These are phyloP conservation scores for Sesia apiformis DNA, from an alignment of 2,888 invertebrate genomes.

Conservation along the genomic window DNA sequence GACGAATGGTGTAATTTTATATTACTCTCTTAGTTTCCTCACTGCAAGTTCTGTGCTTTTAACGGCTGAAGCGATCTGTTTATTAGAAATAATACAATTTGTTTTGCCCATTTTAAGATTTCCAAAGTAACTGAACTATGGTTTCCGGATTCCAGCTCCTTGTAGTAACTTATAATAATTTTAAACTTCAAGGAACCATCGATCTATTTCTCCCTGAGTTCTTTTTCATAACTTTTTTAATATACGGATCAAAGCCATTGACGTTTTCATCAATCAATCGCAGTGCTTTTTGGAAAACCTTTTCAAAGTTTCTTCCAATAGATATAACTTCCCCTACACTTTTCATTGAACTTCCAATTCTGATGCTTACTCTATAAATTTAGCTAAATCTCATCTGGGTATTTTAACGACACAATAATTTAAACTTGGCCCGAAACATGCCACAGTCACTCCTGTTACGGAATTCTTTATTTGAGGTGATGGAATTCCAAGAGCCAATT, in stretches of 20 bases:
- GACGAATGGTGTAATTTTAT: constrained; percentile 87
- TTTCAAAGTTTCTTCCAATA: constrained; percentile 97
- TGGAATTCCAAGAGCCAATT: constrained; percentile 90
- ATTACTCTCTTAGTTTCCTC: constrained; percentile 83
- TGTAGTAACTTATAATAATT: constrained; percentile 87
- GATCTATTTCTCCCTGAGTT: constrained; percentile 93
- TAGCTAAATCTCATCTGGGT: constrained; percentile 98
- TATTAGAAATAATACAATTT: constrained; percentile 97
- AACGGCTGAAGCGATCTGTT: constrained; percentile 91
- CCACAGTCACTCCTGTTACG: constrained; percentile 95
- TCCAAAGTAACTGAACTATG: constrained; percentile 76
- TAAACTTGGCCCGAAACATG: constrained; percentile 98
- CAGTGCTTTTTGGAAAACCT: constrained; percentile 98
- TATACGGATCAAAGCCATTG: constrained; percentile 93
- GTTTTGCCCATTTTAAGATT: constrained; percentile 87
- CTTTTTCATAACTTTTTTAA: constrained; percentile 85
- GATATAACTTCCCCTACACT: constrained; percentile 99
- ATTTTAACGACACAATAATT: constrained; percentile 99
- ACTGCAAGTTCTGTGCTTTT: constrained; percentile 92
- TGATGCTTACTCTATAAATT: constrained; percentile 95
- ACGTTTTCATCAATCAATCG: constrained; percentile 98
- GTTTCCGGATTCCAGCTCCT: constrained; percentile 77
- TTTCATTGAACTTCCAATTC: constrained; percentile 99
- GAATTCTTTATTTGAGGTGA: constrained; percentile 93
- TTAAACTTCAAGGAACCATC: constrained; percentile 96